Conservation (phyloP, 2,888 invertebrate genomes). For the Dichetophora obliterata region DNA sequence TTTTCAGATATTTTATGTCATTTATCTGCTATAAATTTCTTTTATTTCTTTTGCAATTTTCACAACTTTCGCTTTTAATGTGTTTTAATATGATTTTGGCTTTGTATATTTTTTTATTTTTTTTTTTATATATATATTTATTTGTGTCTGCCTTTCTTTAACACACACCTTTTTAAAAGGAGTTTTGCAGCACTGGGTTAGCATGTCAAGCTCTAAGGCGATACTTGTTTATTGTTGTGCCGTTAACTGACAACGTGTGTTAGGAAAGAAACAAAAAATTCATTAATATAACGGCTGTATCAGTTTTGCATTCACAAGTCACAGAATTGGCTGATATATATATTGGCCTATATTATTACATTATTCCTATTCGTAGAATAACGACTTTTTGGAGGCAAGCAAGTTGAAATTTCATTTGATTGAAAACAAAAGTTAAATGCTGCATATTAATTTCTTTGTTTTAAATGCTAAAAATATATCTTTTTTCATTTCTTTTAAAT, state of each 20-base stretch:
- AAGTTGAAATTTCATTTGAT: too few relatives aligned
- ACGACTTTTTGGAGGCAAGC: too few relatives aligned
- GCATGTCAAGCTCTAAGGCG: too few relatives aligned
- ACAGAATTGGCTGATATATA: background rate
- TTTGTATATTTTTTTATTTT: background rate
- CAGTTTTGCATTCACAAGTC: background rate
- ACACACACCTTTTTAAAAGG: background rate
- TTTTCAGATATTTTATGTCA: background rate
- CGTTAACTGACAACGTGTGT: too few relatives aligned
- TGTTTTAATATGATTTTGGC: background rate
- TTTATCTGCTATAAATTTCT: slow-evolving; percentile 42
- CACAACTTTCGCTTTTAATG: slow-evolving; percentile 43
- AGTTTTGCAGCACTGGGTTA: too few relatives aligned
- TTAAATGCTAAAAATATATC: too few relatives aligned
- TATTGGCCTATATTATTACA: background rate
- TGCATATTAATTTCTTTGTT: too few relatives aligned
- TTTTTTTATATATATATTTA: too few relatives aligned
- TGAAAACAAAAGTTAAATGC: too few relatives aligned
- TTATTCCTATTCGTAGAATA: background rate
- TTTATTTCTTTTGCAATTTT: slow-evolving; percentile 41
- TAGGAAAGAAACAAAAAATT: background rate
- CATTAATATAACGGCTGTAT: background rate
- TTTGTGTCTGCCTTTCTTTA: background rate
- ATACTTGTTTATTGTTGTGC: too few relatives aligned
- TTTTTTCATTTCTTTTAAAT: too few relatives aligned